Base-by-base conservation (phyloP, 2,888 invertebrate species). In the Endotricha flammealis region DNA sequence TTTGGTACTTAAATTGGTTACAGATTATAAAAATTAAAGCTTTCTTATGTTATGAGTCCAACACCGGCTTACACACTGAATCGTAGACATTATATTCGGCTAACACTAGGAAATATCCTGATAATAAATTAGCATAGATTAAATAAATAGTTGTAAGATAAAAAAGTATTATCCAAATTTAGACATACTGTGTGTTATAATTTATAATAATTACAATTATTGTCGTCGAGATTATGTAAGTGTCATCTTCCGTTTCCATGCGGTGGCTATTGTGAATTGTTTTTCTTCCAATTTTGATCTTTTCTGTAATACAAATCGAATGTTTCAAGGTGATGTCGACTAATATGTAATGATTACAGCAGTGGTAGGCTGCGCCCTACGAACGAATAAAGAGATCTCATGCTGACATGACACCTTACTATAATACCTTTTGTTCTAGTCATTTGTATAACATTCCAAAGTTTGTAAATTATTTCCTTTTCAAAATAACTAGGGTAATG, bases 131-230 rank as follows among this genome's bases (percentile, higher is more conserved):
- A 82, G 79, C 60, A 64, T 82, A 79, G 76, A 70, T 50, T 64
- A 66, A 69, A 55, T 79, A 67, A 53, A 58, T 81, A 79, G 77
- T 45, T 65, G 42, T 77, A 82, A 83, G 83, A 71, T 76, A 69
- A 71, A 80, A 68, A 85, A 85, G 85, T 85, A 85, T 85, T 85
- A 83, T 76, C 80, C 83, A 81, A 80, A 71, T 71, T 78, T 82
- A 81, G 81, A 68, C 65, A 79, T 68, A 79, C 79, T 79, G 75
- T 79, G 80, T 82, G 82, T 82, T 79, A 68, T 64, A 66, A 64
- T 63, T 66, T 53, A 67, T 62, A 66, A 59, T 66, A 65, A 57
- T n/a, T 64, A 66, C 50, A 60, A 65, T 53, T 53, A 54, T 63
- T 60, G 57, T 70, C 66, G 63, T 68, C 61, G 52, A 60, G 46